Evolutionary conservation across 2,797 vertebrate genomes (phyloP).

Genomic region (Natrix natrix): DNA sequence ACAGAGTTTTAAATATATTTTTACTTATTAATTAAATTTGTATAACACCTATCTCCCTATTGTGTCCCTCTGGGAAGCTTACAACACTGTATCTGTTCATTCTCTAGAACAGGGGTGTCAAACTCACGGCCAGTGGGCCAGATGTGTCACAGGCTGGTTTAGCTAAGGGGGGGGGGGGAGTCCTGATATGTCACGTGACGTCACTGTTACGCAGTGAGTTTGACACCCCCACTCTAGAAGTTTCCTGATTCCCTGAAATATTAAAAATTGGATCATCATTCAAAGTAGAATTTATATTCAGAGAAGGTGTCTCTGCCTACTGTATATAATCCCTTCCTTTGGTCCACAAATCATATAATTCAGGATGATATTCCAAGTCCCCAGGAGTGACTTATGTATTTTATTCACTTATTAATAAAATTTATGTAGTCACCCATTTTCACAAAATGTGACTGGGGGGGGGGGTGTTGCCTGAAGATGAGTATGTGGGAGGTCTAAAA

Average conservation of each 20-base stretch:
- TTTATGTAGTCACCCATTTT: neutral
- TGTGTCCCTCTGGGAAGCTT: neutral
- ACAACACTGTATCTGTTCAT: neutral
- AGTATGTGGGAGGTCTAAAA: neutral
- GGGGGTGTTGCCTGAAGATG: neutral
- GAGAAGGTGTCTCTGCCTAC: neutral
- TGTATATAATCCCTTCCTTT: neutral
- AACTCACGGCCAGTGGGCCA: no score
- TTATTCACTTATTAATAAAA: neutral
- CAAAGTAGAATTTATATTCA: neutral
- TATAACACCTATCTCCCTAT: neutral
- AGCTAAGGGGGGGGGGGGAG: no score
- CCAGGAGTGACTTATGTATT: neutral
- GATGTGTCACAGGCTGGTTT: no score
- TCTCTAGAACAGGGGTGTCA: neutral
- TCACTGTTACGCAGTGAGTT: accelerated
- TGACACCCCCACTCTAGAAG: neutral
- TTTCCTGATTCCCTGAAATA: neutral
- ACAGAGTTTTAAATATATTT: neutral
- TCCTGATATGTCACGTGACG: no score
- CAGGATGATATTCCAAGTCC: neutral
- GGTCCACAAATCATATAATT: neutral
- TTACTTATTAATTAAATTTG: neutral
- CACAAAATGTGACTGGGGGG: neutral
- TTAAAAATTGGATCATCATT: neutral